Base-by-base conservation (phyloP, 2,113 vertebrate species). In the Parus major region DNA sequence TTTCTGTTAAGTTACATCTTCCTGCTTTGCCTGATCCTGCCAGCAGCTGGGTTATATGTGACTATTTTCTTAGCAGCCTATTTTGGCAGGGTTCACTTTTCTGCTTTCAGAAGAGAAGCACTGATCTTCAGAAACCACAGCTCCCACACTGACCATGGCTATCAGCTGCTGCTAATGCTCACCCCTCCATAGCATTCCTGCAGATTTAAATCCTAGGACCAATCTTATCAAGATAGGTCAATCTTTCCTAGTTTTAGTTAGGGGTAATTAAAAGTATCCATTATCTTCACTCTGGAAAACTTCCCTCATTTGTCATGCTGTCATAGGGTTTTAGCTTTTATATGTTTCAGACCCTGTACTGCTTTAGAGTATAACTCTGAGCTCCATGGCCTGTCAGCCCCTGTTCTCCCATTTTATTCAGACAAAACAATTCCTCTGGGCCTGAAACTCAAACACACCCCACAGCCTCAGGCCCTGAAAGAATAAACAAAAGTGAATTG, bases 401-500 rank as follows among this genome's bases (percentile, higher is more conserved):
- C 68, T 31, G 15, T 23, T 52, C 25, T 65, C 63, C 31, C 28
- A 21, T 41, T 52, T 12, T 31, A 31, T 31, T 31, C 59, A 63
- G 17, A 77, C 22, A 61, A 1, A 50, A 27, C 16, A 27, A 63
- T 52, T 5, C 35, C 18, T 63, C 35, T 16, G 2, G 35, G 22
- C 17, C 56, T 39, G 35, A 0, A 2, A 16, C 0, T 3, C 35
- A 63, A 41, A 35, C 29, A n/a, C 57, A 15, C 29, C 17, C 20
- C 4, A 21, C 22, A 4, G 73, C 2, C 57, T 77, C 35, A 77
- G 22, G 28, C 12, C 1, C 28, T 3, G 4, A 21, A 77, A 27
- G 10, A 6, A 33, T 3, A 21, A 61, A 50, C 12, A 27, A 50
- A 50, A 63, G 46, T 63, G 29, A 77, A 1, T 23, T 5, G 4